These are phyloP conservation scores for Pseudobourletiella spinata DNA, from an alignment of 1,140 invertebrate species.

Conservation along the genomic window DNA sequence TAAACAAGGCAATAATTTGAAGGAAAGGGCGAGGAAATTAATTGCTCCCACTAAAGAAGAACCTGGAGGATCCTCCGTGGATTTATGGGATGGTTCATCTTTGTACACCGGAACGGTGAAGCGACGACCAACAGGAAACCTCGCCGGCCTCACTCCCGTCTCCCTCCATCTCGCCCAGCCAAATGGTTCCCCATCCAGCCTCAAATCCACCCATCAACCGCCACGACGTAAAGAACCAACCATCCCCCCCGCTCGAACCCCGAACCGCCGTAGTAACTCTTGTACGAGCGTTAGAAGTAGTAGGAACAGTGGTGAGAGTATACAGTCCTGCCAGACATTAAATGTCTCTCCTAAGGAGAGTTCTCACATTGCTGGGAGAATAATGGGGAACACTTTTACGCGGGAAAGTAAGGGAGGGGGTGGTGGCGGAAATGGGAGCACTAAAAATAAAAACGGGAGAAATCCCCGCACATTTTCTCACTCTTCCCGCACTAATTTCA, in stretches of 20 bases:
- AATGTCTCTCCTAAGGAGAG: not conserved
- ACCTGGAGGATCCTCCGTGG: not conserved
- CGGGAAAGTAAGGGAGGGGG: conserved; percentile 4
- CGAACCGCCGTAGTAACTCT: not conserved
- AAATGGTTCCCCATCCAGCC: not conserved
- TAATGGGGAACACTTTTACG: conserved; percentile 22
- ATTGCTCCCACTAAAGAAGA: conserved; percentile 4
- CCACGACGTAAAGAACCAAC: not conserved
- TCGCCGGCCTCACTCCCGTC: not conserved
- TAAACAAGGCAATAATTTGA: conserved; percentile 3
- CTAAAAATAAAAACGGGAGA: not conserved
- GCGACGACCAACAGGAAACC: not conserved
- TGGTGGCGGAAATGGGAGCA: not conserved
- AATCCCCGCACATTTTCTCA: no score
- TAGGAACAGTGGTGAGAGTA: not conserved
- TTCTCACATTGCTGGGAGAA: conserved; percentile 2
- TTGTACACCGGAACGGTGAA: conserved; percentile 18
- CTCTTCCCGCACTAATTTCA: no score
- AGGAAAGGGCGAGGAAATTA: conserved; percentile 14
- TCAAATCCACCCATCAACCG: not conserved
- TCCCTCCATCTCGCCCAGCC: not conserved
- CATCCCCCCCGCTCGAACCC: not conserved
- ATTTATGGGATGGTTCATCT: conserved; percentile 20
- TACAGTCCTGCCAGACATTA: not conserved
- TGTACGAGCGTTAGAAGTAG: no score